Percentiles rank a stretch among this genome's conserved stretches.
Conservation (phyloP, 2,797 vertebrate genomes). For the Micromesistius poutassou region DNA sequence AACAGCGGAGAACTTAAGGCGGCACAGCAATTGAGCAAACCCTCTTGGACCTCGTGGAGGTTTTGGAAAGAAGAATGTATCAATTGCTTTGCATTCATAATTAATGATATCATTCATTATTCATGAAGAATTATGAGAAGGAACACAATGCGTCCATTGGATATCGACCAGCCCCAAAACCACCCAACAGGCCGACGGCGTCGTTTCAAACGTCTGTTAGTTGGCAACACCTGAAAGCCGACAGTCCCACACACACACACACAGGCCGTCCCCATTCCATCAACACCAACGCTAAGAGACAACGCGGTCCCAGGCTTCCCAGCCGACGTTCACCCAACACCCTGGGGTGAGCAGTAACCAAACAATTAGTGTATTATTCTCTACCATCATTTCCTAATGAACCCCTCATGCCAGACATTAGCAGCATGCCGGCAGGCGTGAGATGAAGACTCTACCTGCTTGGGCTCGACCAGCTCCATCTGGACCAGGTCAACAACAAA, state of each 20-base stretch:
- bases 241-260: not conserved
- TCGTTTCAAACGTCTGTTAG: not conserved
- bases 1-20: not conserved
- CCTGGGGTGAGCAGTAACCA: constrained; percentile 3
- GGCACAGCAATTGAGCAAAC: not conserved
- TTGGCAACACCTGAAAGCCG: not conserved
- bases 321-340: constrained; percentile 18
- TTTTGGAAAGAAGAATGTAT: not conserved
- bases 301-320: constrained; percentile 9
- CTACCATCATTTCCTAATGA: constrained; percentile 33
- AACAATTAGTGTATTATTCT: not conserved
- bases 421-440: constrained; percentile 46
- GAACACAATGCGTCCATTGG: not conserved
- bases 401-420: constrained; percentile 38
- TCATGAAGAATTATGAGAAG: not conserved
- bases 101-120: not conserved
- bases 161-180: not conserved
- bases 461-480: constrained; percentile 59
- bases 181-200: no score
- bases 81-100: not conserved
- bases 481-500: constrained; percentile 41
- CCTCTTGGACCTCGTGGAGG: not conserved
- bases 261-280: not conserved
- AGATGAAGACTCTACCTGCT: constrained; percentile 63
- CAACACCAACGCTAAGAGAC: not conserved